Evolutionary conservation across 2,113 vertebrate species (phyloP).

Genomic region (Chiloscyllium plagiosum): DNA sequence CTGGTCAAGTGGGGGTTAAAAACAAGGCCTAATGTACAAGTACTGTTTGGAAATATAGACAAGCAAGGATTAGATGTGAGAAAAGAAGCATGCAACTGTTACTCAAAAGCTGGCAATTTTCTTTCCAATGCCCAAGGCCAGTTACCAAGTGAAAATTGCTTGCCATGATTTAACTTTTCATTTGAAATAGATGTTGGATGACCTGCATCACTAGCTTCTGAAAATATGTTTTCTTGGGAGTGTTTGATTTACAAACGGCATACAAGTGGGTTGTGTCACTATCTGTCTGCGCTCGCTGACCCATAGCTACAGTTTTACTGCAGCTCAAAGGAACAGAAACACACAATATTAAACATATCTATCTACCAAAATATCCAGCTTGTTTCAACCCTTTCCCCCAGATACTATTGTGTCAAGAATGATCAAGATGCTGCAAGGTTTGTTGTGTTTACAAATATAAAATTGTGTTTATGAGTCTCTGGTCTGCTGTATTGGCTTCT

Average conservation of each 20-base stretch:
- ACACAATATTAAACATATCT: slow-evolving; percentile 24
- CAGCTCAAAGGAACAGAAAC: not conserved
- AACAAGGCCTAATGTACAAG: not conserved
- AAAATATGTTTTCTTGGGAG: not conserved
- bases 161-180: slow-evolving; percentile 21
- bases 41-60: not conserved
- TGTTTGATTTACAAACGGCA: not conserved
- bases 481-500: not conserved
- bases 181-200: not conserved
- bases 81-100: not conserved
- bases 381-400: not conserved
- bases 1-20: not conserved
- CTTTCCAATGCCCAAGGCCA: not conserved
- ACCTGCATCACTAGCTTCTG: not conserved
- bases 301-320: not conserved
- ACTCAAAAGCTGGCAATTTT: not conserved
- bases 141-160: slow-evolving; percentile 20
- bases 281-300: not conserved
- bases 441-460: not conserved
- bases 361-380: not conserved
- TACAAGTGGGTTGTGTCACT: not conserved
- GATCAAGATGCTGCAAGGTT: not conserved
- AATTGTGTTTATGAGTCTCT: not conserved
- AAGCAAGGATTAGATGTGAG: not conserved
- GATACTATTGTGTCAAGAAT: not conserved